phyloP scores from a whole-genome alignment of 2,113 vertebrate species.

The zebrafish (Danio rerio) region DNA sequence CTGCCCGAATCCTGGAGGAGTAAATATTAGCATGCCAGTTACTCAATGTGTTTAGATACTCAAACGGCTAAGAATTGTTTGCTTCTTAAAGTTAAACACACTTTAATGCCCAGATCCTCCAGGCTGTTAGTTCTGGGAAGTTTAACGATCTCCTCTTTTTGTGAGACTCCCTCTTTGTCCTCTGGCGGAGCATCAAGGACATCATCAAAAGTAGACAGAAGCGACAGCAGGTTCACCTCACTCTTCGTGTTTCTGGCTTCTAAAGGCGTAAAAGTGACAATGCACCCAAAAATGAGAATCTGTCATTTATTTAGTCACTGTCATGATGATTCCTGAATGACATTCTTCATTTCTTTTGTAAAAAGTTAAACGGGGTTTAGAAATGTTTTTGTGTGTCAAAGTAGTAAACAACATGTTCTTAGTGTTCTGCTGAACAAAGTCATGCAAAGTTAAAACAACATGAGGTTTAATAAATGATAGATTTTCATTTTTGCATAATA shows the following conservation, averaged over 20 bases:
- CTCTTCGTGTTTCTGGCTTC: conserved; percentile 68
- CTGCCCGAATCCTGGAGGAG: not conserved
- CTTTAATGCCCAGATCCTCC: conserved; percentile 87
- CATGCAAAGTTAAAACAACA: not conserved
- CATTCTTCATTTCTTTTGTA: not conserved
- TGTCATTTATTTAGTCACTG: not conserved
- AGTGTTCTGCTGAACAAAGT: not conserved
- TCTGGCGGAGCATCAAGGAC: conserved; percentile 70
- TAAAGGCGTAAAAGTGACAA: conserved; percentile 43
- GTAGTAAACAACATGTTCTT: too few species aligned
- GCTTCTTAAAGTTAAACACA: conserved; percentile 34
- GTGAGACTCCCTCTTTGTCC: conserved; percentile 64
- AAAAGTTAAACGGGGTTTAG: too few species aligned
- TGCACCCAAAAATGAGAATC: not conserved
- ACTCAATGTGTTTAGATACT: too few species aligned
- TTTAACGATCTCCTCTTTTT: conserved; percentile 52
- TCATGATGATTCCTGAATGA: not conserved
- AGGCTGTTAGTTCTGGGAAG: conserved; percentile 84
- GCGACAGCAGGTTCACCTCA: conserved; percentile 81
- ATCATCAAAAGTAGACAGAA: conserved; percentile 81
- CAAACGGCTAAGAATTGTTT: too few species aligned
- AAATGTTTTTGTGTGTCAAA: too few species aligned
- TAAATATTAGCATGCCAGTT: conserved; percentile 9
- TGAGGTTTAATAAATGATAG: not conserved
- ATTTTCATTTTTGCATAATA: not conserved